phyloP scores from a whole-genome alignment of 2,888 invertebrate genomes.

The Trypoxylon attenuatum region DNA sequence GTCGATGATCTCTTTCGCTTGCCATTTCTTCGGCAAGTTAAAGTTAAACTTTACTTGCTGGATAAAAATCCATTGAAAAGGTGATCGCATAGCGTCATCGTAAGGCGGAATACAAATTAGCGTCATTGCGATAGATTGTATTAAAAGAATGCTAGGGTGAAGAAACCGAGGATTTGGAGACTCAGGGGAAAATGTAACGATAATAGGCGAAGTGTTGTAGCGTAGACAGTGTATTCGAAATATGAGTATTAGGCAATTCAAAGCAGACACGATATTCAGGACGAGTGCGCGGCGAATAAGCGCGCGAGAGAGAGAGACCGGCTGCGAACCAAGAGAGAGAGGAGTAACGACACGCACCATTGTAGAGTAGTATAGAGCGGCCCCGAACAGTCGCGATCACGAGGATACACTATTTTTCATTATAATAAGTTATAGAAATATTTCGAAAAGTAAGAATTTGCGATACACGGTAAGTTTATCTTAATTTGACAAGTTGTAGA shows the following conservation, averaged over 20 bases:
- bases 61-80: too few species aligned
- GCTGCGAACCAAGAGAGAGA: slow-evolving; percentile 9
- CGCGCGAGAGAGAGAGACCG: slow-evolving; percentile 29
- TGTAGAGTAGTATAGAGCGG: slow-evolving; percentile 39
- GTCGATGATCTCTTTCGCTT: too few species aligned
- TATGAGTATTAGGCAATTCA: slow-evolving; percentile 22
- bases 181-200: too few species aligned
- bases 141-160: too few species aligned
- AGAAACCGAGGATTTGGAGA: too few species aligned
- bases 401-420: slow-evolving; percentile 42
- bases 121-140: too few species aligned
- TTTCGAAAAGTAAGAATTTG: slow-evolving; percentile 34
- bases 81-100: too few species aligned
- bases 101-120: too few species aligned
- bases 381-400: slow-evolving; percentile 44
- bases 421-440: slow-evolving; percentile 30
- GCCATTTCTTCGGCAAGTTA: too few species aligned
- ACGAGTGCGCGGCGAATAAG: slow-evolving; percentile 42
- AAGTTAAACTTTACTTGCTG: too few species aligned
- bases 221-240: slow-evolving; percentile 17
- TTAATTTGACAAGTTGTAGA: too few species aligned
- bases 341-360: slow-evolving; percentile 30
- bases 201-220: neutral
- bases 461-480: slow-evolving; percentile 23
- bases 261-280: slow-evolving; percentile 33